Conservation (phyloP, 2,888 invertebrate genomes). For the Caenorhabditis macrosperma region DNA sequence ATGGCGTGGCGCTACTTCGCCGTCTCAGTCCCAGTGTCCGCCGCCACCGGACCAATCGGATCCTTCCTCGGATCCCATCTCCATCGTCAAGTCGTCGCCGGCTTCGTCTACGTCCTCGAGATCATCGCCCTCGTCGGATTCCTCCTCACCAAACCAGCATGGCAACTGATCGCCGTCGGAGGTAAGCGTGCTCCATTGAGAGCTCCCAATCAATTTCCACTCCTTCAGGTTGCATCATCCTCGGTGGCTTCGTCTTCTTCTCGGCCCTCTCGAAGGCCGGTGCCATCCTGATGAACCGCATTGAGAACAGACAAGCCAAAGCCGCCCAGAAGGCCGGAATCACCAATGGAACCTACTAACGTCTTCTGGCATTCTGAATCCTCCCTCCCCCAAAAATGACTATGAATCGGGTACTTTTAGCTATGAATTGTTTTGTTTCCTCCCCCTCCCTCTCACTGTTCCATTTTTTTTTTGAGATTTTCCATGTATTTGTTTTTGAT, state of each 20-base stretch:
- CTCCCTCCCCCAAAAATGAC: slow-evolving; percentile 3
- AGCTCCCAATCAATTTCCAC: not conserved
- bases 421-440: not conserved
- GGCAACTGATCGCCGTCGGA: slow-evolving; percentile 65
- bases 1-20: slow-evolving; percentile 74
- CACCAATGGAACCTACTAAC: slow-evolving; percentile 28
- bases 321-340: slow-evolving; percentile 46
- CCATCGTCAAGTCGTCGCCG: slow-evolving; percentile 74
- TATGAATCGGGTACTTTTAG: slow-evolving; percentile 1
- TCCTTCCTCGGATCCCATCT: slow-evolving; percentile 77
- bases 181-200: slow-evolving; percentile 2
- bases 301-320: slow-evolving; percentile 55
- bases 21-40: slow-evolving; percentile 67
- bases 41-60: slow-evolving; percentile 74
- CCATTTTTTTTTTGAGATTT: slow-evolving; percentile 3
- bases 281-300: slow-evolving; percentile 56
- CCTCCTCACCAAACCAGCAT: slow-evolving; percentile 67
- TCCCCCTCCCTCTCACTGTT: not conserved
- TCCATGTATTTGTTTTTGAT: slow-evolving; percentile 22
- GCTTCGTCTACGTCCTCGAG: slow-evolving; percentile 71
- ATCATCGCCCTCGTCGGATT: slow-evolving; percentile 71
- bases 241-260: slow-evolving; percentile 68
- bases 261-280: slow-evolving; percentile 60
- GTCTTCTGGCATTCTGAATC: not conserved
- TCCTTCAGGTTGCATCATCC: slow-evolving; percentile 54